A percentile compares a stretch with the other conserved stretches of the same genome.
phyloP scores from a whole-genome alignment of 1,140 invertebrate genomes.

The Drosophila nikananu region DNA sequence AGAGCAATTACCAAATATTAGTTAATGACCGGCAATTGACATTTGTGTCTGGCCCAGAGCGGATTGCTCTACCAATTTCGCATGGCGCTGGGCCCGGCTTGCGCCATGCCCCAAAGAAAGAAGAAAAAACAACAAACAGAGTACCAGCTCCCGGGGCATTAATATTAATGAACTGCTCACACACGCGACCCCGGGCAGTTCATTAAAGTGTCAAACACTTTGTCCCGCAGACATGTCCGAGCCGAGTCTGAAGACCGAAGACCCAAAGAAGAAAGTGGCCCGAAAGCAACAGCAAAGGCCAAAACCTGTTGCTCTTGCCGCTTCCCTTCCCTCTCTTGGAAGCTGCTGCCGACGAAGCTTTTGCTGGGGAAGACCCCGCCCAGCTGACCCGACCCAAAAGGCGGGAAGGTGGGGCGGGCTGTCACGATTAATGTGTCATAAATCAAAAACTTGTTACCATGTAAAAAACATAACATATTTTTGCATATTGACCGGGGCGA shows the following conservation, averaged over 20 bases:
- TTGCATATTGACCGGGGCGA: slow-evolving; percentile 54
- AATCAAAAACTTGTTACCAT: slow-evolving; percentile 76
- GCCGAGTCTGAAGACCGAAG: slow-evolving; percentile 18
- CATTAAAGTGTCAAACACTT: slow-evolving; percentile 82
- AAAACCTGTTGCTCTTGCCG: slow-evolving; percentile 66
- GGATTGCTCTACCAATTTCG: slow-evolving; percentile 60
- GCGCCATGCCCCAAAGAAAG: slow-evolving; percentile 9
- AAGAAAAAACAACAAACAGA: slow-evolving; percentile 16
- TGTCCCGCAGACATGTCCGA: slow-evolving; percentile 57
- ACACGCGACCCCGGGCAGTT: slow-evolving; percentile 77
- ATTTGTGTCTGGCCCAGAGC: slow-evolving; percentile 63
- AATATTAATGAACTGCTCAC: slow-evolving; percentile 77
- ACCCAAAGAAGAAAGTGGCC: slow-evolving; percentile 54
- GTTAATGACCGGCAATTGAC: slow-evolving; percentile 65
- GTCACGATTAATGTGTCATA: slow-evolving; percentile 77
- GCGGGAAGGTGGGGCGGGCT: slow-evolving; percentile 29
- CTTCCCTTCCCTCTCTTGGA: neutral
- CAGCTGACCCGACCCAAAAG: slow-evolving; percentile 63
- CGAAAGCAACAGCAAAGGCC: slow-evolving; percentile 37
- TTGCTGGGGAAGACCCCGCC: slow-evolving; percentile 31
- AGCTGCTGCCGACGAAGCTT: slow-evolving; percentile 14
- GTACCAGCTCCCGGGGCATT: slow-evolving; percentile 59
- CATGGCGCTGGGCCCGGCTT: slow-evolving; percentile 33
- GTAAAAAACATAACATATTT: slow-evolving; percentile 54
- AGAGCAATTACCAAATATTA: slow-evolving; percentile 74